Evolutionary conservation across 2,797 vertebrate species (phyloP).

Genomic region (Brachyrhaphis roseni): DNA sequence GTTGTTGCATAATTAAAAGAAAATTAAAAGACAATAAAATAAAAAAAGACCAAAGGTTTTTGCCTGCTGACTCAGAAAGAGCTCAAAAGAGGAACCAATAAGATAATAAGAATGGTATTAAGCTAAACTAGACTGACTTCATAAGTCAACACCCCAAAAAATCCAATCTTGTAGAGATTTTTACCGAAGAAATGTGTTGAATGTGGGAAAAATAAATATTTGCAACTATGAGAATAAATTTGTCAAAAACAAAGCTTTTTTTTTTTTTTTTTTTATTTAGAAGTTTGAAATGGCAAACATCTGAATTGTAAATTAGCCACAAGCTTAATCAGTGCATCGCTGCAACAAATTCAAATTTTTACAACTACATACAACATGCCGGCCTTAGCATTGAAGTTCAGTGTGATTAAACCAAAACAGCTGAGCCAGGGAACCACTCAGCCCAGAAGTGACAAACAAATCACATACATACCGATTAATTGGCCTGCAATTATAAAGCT

Average conservation of each 20-base stretch:
- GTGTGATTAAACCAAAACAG: not conserved
- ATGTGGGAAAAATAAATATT: not conserved
- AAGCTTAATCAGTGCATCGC: not conserved
- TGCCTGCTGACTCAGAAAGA: not conserved
- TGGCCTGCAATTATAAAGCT: not conserved
- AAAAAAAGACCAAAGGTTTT: not conserved
- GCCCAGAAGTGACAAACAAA: not conserved
- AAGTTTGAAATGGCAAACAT: not conserved
- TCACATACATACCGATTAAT: not conserved
- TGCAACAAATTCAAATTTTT: not conserved
- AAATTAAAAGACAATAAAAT: constrained; percentile 8
- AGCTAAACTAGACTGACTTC: constrained; percentile 16
- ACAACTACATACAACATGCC: not conserved
- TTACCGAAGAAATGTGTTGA: not conserved
- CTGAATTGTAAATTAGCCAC: not conserved
- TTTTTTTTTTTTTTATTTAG: not conserved
- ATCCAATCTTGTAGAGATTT: not conserved
- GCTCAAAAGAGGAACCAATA: not conserved
- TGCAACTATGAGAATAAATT: not conserved
- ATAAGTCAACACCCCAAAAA: not conserved
- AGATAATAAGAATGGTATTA: constrained; percentile 9
- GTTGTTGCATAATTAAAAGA: not conserved
- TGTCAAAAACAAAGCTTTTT: not conserved
- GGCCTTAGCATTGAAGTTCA: not conserved
- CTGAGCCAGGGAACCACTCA: not conserved